A percentile compares a stretch with the other conserved stretches of the same genome.
phyloP scores from a whole-genome alignment of 2,797 vertebrate genomes.

The Sternarchorhynchus goeldii region DNA sequence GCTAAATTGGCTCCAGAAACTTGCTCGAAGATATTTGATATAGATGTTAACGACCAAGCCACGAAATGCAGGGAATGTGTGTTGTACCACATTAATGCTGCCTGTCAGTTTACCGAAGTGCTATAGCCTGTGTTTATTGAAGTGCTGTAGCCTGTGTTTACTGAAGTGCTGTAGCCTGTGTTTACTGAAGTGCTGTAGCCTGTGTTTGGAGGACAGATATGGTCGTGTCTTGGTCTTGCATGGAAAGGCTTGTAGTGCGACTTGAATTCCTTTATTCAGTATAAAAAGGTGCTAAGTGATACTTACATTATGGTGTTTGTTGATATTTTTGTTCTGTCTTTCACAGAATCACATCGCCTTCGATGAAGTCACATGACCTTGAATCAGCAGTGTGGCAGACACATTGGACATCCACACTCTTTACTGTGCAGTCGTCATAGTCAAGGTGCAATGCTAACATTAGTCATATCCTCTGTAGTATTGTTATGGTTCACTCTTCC shows the following conservation, averaged over 20 bases:
- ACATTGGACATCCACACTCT: conserved; percentile 94
- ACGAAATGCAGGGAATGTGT: conserved; percentile 15
- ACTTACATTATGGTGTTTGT: background rate
- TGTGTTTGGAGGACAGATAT: conserved; percentile 39
- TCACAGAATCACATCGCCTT: conserved; percentile 97
- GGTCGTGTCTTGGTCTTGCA: conserved; percentile 20
- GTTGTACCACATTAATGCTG: conserved; percentile 7
- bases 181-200: conserved; percentile 47
- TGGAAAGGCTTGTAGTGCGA: conserved; percentile 10
- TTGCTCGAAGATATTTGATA: conserved; percentile 3
- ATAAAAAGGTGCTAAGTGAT: background rate
- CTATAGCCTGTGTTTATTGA: too few relatives aligned
- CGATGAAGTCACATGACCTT: conserved; percentile 99
- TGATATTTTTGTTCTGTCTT: conserved; percentile 55
- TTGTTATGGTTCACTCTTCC: conserved; percentile 45
- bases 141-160: conserved; percentile 40
- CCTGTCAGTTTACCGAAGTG: conserved; percentile 12
- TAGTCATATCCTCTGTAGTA: conserved; percentile 49
- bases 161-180: too few relatives aligned
- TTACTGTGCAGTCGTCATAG: conserved; percentile 84
- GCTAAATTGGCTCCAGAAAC: conserved; percentile 22
- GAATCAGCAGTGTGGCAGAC: conserved; percentile 87
- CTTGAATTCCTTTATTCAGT: background rate
- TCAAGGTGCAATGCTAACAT: conserved; percentile 71
- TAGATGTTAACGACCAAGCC: conserved; percentile 7